Conservation (phyloP, 2,797 vertebrate species). For the Morelia viridis region DNA sequence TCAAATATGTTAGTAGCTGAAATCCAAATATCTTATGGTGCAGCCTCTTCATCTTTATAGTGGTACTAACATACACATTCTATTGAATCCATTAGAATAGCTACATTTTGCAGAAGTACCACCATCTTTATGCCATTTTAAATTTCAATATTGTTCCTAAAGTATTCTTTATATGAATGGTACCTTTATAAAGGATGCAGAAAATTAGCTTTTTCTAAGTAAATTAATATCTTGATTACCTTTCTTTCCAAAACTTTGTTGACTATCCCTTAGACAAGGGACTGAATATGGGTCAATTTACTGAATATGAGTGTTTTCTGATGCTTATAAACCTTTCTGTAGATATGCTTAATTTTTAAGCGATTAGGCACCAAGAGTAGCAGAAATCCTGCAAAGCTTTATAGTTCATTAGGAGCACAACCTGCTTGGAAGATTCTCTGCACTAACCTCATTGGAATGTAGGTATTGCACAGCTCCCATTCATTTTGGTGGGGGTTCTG, state of each 20-base stretch:
- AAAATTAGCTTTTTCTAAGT: slow-evolving; percentile 76
- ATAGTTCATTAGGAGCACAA: slow-evolving; percentile 76
- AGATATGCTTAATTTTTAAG: slow-evolving; percentile 91
- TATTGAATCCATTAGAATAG: slow-evolving; percentile 75
- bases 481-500: neutral
- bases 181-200: slow-evolving; percentile 79
- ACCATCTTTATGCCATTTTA: slow-evolving; percentile 69
- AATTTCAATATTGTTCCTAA: slow-evolving; percentile 80
- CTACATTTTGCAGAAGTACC: slow-evolving; percentile 78
- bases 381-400: slow-evolving; percentile 87
- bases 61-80: slow-evolving; percentile 77
- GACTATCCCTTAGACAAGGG: slow-evolving; percentile 79
- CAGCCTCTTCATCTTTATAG: slow-evolving; percentile 78
- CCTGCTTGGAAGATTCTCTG: neutral
- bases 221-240: slow-evolving; percentile 81
- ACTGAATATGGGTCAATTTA: slow-evolving; percentile 79
- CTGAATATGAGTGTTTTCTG: slow-evolving; percentile 91
- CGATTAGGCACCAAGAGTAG: slow-evolving; percentile 85
- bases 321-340: slow-evolving; percentile 83
- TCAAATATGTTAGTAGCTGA: slow-evolving; percentile 75
- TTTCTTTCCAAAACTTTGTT: slow-evolving; percentile 79
- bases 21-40: slow-evolving; percentile 75
- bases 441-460: neutral
- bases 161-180: slow-evolving; percentile 81
- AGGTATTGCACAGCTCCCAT: neutral